Percentiles rank a stretch among this genome's conserved stretches.
phyloP scores from a whole-genome alignment of 2,888 invertebrate species.

The Xestoiulus laeticollis region DNA sequence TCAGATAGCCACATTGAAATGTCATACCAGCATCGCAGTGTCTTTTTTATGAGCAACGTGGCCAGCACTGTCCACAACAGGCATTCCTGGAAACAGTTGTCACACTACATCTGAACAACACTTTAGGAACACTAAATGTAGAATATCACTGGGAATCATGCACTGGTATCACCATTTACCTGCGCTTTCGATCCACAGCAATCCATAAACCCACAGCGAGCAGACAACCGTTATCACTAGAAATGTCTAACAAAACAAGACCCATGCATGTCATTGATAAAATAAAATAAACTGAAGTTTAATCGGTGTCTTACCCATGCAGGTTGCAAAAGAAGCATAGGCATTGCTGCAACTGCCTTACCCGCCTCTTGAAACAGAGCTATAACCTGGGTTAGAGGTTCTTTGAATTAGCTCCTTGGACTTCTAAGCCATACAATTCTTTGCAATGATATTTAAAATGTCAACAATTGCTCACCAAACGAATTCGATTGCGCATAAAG shows the following conservation, averaged over 20 bases:
- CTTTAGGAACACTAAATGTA: background rate
- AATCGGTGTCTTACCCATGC: slow-evolving; percentile 67
- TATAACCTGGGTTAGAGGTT: slow-evolving; percentile 65
- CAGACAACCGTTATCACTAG: slow-evolving; percentile 56
- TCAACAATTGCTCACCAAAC: slow-evolving; percentile 63
- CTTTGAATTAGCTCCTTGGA: too few species aligned
- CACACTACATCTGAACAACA: background rate
- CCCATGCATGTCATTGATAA: too few species aligned
- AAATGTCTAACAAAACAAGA: slow-evolving; percentile 59
- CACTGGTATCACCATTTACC: background rate
- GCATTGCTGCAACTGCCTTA: slow-evolving; percentile 73
- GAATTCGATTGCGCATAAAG: slow-evolving; percentile 72
- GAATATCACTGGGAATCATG: too few species aligned
- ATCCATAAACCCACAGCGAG: slow-evolving; percentile 54
- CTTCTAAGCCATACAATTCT: too few species aligned
- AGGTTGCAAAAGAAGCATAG: slow-evolving; percentile 71
- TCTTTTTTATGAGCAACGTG: slow-evolving; percentile 30
- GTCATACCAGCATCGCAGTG: slow-evolving; percentile 15
- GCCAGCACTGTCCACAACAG: slow-evolving; percentile 25
- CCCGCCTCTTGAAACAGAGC: slow-evolving; percentile 74
- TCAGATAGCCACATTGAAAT: too few species aligned
- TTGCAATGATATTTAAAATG: background rate
- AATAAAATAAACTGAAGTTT: slow-evolving; percentile 44
- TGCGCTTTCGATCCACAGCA: slow-evolving; percentile 54
- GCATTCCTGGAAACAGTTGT: slow-evolving; percentile 10